Base-by-base conservation (phyloP, 2,888 invertebrate species). In the Acleris laterana region DNA sequence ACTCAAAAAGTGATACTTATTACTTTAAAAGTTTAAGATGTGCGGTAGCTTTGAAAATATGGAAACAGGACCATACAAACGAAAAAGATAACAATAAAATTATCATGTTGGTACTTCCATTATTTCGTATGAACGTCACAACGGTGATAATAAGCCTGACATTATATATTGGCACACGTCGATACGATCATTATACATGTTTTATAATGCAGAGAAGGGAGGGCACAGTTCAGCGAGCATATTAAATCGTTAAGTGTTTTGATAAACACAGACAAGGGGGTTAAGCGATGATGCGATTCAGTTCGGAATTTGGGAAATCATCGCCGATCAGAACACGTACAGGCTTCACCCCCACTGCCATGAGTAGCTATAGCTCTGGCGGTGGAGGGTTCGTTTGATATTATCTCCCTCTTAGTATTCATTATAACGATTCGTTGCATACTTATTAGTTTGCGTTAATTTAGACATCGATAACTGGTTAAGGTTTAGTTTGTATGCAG, bases 211-310 rank as follows among this genome's bases (percentile, higher is more conserved):
- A 70, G 67, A 71, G 69, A 73, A 74, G 80, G 81, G 84, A 82
- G 80, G 72, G 79, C 74, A 77, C 80, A 82, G 87, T 86, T 89
- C 87, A 86, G 81, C 79, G 88, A 85, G 85, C 89, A 89, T 90
- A 90, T 92, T 91, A 91, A 90, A 90, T 88, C 89, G 91, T 88
- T 90, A 90, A 92, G 91, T 92, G 91, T 91, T 90, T 90, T 89
- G 90, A 92, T 92, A 92, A 92, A 90, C 89, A 90, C 85, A 88
- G 88, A 89, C 89, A 83, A 73, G 77, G 80, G 85, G 86, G 87
- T 84, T 77, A 83, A 81, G 80, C 81, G 81, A 85, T 89, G 87
- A 89, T 85, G 86, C 82, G 84, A 86, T 87, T 84, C 83, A 74
- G 82, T 82, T 80, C 82, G 83, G 82, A 85, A 87, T 88, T 89